phyloP scores from a whole-genome alignment of 2,797 vertebrate genomes.

The Microctenopoma stevenorrisi region DNA sequence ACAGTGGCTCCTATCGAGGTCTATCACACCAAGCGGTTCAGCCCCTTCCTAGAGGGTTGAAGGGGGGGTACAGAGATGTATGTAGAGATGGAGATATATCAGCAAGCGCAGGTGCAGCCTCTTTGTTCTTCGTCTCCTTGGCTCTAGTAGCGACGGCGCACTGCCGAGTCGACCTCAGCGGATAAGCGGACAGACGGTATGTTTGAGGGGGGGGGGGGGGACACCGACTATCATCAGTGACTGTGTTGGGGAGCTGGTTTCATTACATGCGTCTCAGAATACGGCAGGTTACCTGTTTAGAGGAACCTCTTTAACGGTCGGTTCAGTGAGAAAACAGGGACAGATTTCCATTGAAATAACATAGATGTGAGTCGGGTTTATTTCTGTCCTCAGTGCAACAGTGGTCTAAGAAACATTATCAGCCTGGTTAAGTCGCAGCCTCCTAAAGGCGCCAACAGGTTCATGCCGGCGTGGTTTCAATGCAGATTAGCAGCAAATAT shows the following conservation, averaged over 20 bases:
- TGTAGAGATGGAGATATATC: slow-evolving; percentile 51
- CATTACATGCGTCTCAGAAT: slow-evolving; percentile 63
- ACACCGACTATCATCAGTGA: slow-evolving; percentile 43
- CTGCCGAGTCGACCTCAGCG: slow-evolving; percentile 56
- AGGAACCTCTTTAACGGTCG: slow-evolving; percentile 27
- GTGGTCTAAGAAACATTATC: slow-evolving; percentile 72
- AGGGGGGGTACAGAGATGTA: slow-evolving; percentile 62
- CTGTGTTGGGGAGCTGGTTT: slow-evolving; percentile 49
- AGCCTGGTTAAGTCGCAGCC: slow-evolving; percentile 32
- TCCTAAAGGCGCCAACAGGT: slow-evolving; percentile 28
- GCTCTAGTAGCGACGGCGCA: slow-evolving; percentile 62
- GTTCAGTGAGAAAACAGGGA: slow-evolving; percentile 49
- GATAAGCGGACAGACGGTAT: slow-evolving; percentile 53
- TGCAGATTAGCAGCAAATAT: slow-evolving; percentile 70
- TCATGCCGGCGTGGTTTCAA: slow-evolving; percentile 40
- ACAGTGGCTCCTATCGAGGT: slow-evolving; percentile 79
- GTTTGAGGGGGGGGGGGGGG: no score
- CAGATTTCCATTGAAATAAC: slow-evolving; percentile 33
- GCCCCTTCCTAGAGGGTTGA: slow-evolving; percentile 54
- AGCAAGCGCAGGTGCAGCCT: slow-evolving; percentile 57
- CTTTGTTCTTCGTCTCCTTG: slow-evolving; percentile 67
- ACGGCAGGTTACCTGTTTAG: slow-evolving; percentile 28
- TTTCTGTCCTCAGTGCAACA: slow-evolving; percentile 78
- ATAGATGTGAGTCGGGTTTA: slow-evolving; percentile 39
- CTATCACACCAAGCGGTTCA: slow-evolving; percentile 75